phyloP scores from a whole-genome alignment of 2,113 vertebrate genomes.

The Alligator mississippiensis region DNA sequence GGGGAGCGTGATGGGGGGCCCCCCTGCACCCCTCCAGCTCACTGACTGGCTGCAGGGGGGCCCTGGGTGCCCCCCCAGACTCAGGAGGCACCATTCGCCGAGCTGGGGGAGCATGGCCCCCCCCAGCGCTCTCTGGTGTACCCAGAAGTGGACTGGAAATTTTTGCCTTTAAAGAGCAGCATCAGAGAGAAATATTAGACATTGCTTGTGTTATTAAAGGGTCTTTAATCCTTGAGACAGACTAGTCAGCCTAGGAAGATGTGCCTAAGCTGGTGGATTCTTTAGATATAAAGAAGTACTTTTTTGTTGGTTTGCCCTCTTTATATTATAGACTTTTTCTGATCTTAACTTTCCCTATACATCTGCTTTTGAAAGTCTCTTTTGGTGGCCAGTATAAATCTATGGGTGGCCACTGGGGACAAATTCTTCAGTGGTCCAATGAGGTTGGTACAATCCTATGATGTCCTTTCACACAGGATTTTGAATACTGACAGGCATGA shows the following conservation, averaged over 20 bases:
- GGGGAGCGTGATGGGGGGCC: too few relatives aligned
- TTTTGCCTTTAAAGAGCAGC: neutral
- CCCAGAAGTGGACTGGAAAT: too few relatives aligned
- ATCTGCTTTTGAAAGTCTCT: neutral
- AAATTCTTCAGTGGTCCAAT: neutral
- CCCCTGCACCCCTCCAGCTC: too few relatives aligned
- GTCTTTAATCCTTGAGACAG: fast-evolving
- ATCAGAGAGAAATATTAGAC: too few relatives aligned
- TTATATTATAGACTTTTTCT: neutral
- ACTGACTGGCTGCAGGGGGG: too few relatives aligned
- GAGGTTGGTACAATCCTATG: neutral
- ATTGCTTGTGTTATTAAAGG: neutral
- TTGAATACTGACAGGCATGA: fast-evolving
- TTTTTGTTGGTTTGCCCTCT: neutral
- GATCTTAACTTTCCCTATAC: neutral
- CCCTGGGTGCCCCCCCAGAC: too few relatives aligned
- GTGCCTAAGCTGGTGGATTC: fast-evolving
- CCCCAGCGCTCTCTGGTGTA: too few relatives aligned
- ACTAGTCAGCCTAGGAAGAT: neutral
- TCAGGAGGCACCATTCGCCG: too few relatives aligned
- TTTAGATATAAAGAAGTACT: fast-evolving
- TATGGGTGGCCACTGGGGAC: neutral
- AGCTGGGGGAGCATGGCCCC: too few relatives aligned
- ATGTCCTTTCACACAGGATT: neutral
- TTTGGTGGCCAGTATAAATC: neutral